These are phyloP conservation scores for Puffinus mauretanicus DNA, from an alignment of 2,113 vertebrate genomes.

Conservation along the genomic window DNA sequence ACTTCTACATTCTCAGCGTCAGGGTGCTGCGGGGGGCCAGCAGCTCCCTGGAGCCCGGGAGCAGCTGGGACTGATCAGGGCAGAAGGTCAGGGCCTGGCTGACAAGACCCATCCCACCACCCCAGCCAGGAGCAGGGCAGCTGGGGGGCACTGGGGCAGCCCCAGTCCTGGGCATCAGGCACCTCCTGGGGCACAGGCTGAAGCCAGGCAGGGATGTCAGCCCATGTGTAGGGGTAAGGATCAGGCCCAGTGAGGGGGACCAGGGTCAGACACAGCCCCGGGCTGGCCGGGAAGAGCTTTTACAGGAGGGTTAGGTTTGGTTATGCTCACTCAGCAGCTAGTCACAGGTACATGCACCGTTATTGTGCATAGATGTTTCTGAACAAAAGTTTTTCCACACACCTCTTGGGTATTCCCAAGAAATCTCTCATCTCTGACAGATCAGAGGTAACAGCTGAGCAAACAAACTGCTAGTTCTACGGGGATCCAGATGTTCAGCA, in stretches of 20 bases:
- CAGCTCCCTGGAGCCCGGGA: neutral
- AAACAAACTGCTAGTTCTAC: neutral
- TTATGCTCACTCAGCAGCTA: neutral
- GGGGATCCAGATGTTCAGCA: neutral
- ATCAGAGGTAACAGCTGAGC: neutral
- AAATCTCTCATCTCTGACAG: neutral
- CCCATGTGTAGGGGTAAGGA: neutral
- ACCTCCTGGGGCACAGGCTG: fast-evolving
- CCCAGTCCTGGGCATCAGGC: neutral
- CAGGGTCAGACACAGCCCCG: neutral
- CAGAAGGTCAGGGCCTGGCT: neutral
- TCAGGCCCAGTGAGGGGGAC: too few species aligned
- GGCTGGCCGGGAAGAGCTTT: neutral
- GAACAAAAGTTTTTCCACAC: neutral
- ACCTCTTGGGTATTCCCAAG: neutral
- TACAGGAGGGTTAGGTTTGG: neutral
- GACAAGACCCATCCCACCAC: neutral
- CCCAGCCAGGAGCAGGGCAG: neutral
- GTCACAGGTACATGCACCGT: neutral
- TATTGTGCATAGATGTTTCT: neutral
- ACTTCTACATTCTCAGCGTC: neutral
- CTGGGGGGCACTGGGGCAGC: fast-evolving
- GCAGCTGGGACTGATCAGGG: fast-evolving
- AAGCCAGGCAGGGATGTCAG: neutral
- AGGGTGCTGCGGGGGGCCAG: fast-evolving